Conservation (phyloP, 2,797 vertebrate genomes). For the Danio albolineatus region DNA sequence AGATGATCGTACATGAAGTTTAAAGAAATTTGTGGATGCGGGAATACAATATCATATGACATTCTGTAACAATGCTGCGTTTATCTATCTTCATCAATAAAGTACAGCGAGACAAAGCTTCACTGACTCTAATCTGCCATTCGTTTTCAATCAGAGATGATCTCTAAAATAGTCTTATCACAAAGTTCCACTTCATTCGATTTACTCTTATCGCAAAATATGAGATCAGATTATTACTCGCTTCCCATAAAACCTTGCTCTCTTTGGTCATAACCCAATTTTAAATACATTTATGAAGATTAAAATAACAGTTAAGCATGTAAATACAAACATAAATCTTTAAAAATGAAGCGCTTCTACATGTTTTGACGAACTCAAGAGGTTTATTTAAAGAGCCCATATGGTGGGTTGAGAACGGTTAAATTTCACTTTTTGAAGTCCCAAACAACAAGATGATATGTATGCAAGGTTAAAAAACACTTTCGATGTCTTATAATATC, state of each 20-base stretch:
- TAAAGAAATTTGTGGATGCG: conserved; percentile 13
- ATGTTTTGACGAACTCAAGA: too few species aligned
- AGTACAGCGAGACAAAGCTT: background rate
- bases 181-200: background rate
- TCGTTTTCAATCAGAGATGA: background rate
- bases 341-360: too few species aligned
- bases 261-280: background rate
- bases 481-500: too few species aligned
- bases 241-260: background rate
- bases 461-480: too few species aligned
- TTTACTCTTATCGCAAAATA: background rate
- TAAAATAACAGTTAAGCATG: background rate
- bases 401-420: too few species aligned
- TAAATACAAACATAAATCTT: too few species aligned
- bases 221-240: background rate
- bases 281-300: background rate
- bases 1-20: conserved; percentile 18
- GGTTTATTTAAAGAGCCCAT: too few species aligned
- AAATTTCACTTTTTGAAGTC: too few species aligned
- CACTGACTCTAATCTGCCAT: background rate
- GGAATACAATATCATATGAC: conserved; percentile 8
- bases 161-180: background rate
- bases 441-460: too few species aligned
- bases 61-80: conserved; percentile 22
- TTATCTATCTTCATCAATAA: conserved; percentile 8